Evolutionary conservation across 1,140 invertebrate species (phyloP), one percentile per base, ranked within the genome.

Genomic region (Papilio xuthus): DNA sequence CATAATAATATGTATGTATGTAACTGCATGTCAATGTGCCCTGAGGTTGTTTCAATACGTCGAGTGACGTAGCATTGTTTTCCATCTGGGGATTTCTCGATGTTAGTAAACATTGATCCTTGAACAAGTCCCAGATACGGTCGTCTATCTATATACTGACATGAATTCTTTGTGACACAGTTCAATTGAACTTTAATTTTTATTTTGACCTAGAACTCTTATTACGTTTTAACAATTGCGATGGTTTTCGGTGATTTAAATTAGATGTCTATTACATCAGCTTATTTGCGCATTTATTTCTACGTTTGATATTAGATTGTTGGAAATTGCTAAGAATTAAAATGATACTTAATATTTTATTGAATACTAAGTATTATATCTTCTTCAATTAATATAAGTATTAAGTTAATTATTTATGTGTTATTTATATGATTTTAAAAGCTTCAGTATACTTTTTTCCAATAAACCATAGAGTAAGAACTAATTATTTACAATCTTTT

Each of bases 221-320:
- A 18, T 32, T 67, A 15, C 60, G 60, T 67, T 67, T 28, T 67
- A 67, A 28, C 12, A 60, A 60, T 60, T 32, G 60, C 13, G 23
- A 4, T 32, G 4, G 12, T 15, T 32, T 32, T 67, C n/a, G 4
- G 2, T 67, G 60, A 28, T 28, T 67, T 28, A 28, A 67, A 15
- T 67, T 32, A 67, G 26, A 67, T 18, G 60, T 28, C 60, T 67
- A 0, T 67, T 67, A 67, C 60, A 67, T 67, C 60, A 67, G 23
- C 60, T 18, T 28, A 6, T 26, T 28, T 32, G 13, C 60, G 60
- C 56, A 60, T 60, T 26, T 28, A 28, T 13, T 28, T 67, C 60
- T 32, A 7, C 60, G 13, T 28, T 63, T 32, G 60, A 4, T 18
- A 28, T 67, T 67, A 50, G 47, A 18, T 18, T 50, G 13, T 18